Conservation (phyloP, 2,797 vertebrate genomes). For the Etheostoma nigrum region DNA sequence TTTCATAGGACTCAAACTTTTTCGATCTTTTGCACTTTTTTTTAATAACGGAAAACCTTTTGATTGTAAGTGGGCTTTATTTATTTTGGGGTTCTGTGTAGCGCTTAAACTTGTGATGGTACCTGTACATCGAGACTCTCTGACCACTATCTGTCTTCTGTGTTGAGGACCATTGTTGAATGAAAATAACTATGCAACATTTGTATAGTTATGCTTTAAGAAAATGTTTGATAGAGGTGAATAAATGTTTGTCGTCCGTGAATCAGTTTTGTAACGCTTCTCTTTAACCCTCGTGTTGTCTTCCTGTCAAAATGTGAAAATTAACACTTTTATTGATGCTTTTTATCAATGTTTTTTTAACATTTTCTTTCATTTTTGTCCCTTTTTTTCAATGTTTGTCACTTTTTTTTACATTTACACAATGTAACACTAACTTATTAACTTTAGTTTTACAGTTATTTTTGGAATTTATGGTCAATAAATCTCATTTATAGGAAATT, state of each 20-base stretch:
- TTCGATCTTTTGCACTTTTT: constrained; percentile 51
- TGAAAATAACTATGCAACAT: constrained; percentile 59
- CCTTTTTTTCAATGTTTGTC: too few species aligned
- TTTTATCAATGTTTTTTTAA: too few species aligned
- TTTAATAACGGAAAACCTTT: constrained; percentile 47
- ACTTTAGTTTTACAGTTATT: too few species aligned
- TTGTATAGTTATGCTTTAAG: constrained; percentile 32
- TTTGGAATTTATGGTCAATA: too few species aligned
- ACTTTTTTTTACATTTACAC: too few species aligned
- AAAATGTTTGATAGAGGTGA: constrained; percentile 34
- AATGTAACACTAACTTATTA: too few species aligned
- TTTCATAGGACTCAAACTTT: constrained; percentile 26
- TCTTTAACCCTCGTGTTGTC: too few species aligned
- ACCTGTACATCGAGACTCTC: constrained; percentile 47
- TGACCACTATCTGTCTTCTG: constrained; percentile 65
- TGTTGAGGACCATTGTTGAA: constrained; percentile 54
- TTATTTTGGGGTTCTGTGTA: constrained; percentile 69
- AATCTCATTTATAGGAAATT: too few species aligned
- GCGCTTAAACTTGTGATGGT: constrained; percentile 42
- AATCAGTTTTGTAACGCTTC: background rate
- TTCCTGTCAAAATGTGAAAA: too few species aligned
- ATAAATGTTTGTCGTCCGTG: constrained; percentile 50
- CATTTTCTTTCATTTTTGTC: too few species aligned
- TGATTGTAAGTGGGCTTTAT: constrained; percentile 68
- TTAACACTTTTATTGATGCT: too few species aligned